These are phyloP conservation scores for Glareola pratincola DNA, from an alignment of 2,113 vertebrate species.

Conservation along the genomic window DNA sequence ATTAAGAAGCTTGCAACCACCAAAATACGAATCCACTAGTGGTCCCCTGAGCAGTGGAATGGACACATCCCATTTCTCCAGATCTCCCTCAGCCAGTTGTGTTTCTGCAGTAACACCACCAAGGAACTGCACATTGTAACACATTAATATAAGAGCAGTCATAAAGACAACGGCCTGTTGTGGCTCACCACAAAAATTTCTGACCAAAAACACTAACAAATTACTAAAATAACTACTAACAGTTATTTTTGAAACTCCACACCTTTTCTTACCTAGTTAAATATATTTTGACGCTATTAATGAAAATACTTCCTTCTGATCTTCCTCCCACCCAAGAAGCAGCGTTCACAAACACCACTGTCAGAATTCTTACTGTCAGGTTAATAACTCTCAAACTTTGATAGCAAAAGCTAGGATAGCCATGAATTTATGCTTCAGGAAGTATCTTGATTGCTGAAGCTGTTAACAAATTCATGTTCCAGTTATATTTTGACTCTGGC, in stretches of 20 bases:
- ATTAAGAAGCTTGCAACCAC: not conserved
- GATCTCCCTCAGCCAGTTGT: not conserved
- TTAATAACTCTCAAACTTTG: not conserved
- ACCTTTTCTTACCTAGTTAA: not conserved
- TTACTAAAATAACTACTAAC: not conserved
- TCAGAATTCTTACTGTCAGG: not conserved
- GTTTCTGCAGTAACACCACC: not conserved
- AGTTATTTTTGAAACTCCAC: not conserved
- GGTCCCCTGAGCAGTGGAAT: not conserved
- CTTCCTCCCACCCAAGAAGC: not conserved
- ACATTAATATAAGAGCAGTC: not conserved
- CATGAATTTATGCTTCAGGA: not conserved
- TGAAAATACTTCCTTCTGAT: constrained; percentile 6
- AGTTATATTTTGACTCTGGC: not conserved
- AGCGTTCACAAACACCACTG: not conserved
- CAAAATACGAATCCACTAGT: not conserved
- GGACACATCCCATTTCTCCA: not conserved
- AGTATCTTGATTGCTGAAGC: constrained; percentile 1
- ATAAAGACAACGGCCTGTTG: not conserved
- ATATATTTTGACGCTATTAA: not conserved
- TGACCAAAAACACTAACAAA: not conserved
- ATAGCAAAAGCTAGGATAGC: not conserved
- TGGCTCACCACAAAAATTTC: not conserved
- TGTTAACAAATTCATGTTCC: not conserved
- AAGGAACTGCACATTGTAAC: not conserved